These are phyloP conservation scores for Nemurella pictetii DNA, from an alignment of 2,888 invertebrate genomes.

Conservation along the genomic window DNA sequence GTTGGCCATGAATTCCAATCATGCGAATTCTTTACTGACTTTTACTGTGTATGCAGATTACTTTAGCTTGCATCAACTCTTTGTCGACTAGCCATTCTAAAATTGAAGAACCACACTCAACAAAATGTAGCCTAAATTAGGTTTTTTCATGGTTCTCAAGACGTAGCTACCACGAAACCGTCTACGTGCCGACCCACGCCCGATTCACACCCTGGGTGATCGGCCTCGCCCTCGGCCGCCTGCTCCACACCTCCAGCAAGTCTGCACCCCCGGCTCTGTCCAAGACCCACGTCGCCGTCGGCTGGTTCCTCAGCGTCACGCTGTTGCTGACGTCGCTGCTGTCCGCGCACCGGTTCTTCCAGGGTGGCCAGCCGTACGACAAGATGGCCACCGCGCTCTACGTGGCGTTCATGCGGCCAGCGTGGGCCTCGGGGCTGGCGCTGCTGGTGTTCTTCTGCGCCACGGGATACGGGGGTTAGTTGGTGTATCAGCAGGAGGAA, in stretches of 20 bases:
- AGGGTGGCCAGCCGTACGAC: neutral
- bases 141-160: too few relatives aligned
- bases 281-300: neutral
- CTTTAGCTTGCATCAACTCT: too few relatives aligned
- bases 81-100: too few relatives aligned
- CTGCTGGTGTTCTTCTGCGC: neutral
- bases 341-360: neutral
- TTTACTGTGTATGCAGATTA: too few relatives aligned
- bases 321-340: neutral
- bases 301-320: neutral
- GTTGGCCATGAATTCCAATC: too few relatives aligned
- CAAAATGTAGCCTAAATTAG: too few relatives aligned
- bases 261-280: neutral
- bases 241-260: neutral
- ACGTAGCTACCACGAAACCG: too few relatives aligned
- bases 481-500: too few relatives aligned
- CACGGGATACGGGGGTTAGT: neutral
- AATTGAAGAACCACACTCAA: too few relatives aligned
- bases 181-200: neutral
- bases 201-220: neutral
- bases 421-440: neutral
- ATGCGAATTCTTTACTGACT: too few relatives aligned
- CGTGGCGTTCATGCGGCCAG: neutral
- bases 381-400: neutral
- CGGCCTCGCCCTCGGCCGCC: neutral